phyloP scores from a whole-genome alignment of 2,888 invertebrate species.

The Drosophila villosipedis region DNA sequence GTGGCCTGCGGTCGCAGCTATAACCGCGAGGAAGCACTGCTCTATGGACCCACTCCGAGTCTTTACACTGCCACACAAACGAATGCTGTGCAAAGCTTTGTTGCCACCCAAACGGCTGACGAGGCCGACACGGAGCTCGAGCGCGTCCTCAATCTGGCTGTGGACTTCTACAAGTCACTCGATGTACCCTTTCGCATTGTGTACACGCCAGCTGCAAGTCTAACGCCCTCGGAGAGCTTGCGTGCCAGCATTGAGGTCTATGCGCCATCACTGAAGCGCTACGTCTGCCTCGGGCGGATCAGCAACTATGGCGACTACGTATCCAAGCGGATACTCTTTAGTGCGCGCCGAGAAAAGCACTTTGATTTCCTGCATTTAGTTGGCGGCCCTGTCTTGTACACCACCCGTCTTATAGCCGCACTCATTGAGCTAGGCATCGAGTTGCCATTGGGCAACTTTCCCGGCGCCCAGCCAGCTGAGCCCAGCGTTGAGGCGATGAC shows the following conservation, averaged over 20 bases:
- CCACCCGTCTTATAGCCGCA: conserved; percentile 91
- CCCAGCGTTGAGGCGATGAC: conserved; percentile 8
- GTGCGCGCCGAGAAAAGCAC: conserved; percentile 87
- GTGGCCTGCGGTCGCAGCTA: conserved; percentile 91
- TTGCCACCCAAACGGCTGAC: conserved; percentile 86
- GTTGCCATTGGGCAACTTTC: conserved; percentile 47
- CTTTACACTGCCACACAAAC: conserved; percentile 90
- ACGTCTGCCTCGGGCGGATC: conserved; percentile 91
- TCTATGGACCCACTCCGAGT: conserved; percentile 74
- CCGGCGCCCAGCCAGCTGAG: conserved; percentile 17
- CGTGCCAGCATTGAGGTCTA: conserved; percentile 91
- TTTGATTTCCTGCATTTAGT: conserved; percentile 89
- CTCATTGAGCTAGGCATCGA: conserved; percentile 88
- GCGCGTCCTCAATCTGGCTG: conserved; percentile 86
- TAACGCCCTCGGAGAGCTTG: conserved; percentile 89
- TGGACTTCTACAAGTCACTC: conserved; percentile 88
- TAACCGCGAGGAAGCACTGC: conserved; percentile 56
- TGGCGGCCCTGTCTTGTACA: conserved; percentile 90
- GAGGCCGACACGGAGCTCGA: conserved; percentile 87
- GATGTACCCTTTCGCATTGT: conserved; percentile 89
- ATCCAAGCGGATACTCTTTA: conserved; percentile 91
- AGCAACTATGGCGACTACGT: conserved; percentile 91
- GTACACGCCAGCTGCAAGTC: conserved; percentile 87
- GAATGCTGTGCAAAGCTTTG: conserved; percentile 89
- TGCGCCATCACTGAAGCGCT: conserved; percentile 88